A percentile compares a stretch with the other conserved stretches of the same genome.
These are phyloP conservation scores for Anguilla rostrata DNA, from an alignment of 2,113 vertebrate genomes.

Conservation along the genomic window DNA sequence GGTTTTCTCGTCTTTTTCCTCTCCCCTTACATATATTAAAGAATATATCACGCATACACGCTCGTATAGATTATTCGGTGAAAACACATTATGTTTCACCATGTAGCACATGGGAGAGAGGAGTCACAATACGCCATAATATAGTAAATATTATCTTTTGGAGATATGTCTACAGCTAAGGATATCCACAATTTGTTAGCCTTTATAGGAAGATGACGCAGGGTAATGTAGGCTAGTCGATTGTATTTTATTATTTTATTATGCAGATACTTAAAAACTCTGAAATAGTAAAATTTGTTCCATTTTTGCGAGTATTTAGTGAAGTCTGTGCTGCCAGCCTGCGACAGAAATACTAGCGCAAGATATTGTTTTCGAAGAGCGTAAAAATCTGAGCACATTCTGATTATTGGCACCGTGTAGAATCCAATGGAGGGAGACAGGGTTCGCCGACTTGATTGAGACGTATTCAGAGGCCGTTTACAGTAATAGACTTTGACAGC, in stretches of 20 bases:
- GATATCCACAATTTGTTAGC: too few species aligned
- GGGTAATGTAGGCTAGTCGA: too few species aligned
- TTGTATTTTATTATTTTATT: too few species aligned
- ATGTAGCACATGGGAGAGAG: neutral
- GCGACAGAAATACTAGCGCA: neutral
- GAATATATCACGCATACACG: neutral
- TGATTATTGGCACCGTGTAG: neutral
- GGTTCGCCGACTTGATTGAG: neutral
- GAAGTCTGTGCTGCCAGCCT: neutral
- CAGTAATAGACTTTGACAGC: conserved; percentile 25
- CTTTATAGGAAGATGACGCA: too few species aligned
- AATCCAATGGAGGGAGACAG: neutral
- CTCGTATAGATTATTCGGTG: neutral
- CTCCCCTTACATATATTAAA: neutral
- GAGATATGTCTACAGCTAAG: too few species aligned
- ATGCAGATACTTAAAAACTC: too few species aligned
- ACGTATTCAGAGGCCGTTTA: conserved; percentile 14
- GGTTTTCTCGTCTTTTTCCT: neutral
- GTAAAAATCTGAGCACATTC: neutral
- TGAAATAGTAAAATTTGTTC: neutral
- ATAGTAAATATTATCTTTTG: too few species aligned
- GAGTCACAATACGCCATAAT: neutral
- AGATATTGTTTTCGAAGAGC: neutral
- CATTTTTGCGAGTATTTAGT: neutral
- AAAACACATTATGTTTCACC: neutral